Percentiles rank a stretch among this genome's conserved stretches.
Evolutionary conservation across 2,888 invertebrate species (phyloP).

Genomic region (Dryocosmus kuriphilus): DNA sequence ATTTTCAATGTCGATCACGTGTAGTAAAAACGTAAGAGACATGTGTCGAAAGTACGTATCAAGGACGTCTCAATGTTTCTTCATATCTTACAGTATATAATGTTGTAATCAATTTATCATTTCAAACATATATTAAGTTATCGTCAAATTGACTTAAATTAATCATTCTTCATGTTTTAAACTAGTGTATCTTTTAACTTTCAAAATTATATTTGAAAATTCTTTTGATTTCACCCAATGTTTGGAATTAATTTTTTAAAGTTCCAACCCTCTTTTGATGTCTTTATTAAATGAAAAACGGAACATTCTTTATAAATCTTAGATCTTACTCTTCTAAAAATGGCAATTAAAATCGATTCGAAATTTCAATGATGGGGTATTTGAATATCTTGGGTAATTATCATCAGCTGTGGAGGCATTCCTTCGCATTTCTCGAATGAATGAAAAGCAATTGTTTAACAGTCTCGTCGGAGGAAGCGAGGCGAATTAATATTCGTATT

Average conservation of each 20-base stretch:
- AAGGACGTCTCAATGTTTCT: constrained; percentile 34
- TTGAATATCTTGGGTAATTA: neutral
- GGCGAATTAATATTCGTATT: constrained; percentile 26
- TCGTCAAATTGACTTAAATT: neutral
- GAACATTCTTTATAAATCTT: neutral
- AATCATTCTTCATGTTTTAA: neutral
- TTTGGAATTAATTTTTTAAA: neutral
- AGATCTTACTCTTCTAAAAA: neutral
- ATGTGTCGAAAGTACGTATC: constrained; percentile 32
- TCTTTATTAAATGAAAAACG: neutral
- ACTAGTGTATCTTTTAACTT: too few species aligned
- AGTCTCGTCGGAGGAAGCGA: constrained; percentile 14
- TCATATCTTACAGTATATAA: neutral
- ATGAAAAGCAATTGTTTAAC: constrained; percentile 28
- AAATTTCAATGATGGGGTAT: neutral
- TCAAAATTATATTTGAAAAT: too few species aligned
- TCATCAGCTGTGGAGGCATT: neutral
- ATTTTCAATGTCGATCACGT: constrained; percentile 33
- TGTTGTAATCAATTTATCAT: neutral
- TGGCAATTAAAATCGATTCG: neutral
- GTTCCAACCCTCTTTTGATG: neutral
- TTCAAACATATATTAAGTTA: too few species aligned
- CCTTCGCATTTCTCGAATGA: constrained; percentile 12
- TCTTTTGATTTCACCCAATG: too few species aligned
- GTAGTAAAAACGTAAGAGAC: constrained; percentile 23